phyloP scores from a whole-genome alignment of 2,888 invertebrate genomes.

The Trichacis sp. region DNA sequence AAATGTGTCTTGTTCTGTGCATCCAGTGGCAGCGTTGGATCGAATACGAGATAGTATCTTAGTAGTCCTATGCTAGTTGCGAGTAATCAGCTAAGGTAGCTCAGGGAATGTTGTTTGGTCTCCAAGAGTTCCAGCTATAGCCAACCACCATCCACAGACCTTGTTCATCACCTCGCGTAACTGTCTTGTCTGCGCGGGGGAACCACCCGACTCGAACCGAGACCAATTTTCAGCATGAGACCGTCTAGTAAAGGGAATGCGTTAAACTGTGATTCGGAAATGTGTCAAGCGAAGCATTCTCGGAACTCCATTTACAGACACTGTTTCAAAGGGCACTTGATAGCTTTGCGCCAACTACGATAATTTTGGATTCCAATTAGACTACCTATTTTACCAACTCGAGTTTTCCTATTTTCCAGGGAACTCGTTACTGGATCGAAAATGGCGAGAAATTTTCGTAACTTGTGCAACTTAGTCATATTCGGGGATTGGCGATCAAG shows the following conservation, averaged over 20 bases:
- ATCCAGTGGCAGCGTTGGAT: constrained; percentile 21
- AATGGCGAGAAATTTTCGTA: too few relatives aligned
- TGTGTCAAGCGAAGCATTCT: neutral
- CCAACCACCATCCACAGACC: constrained; percentile 4
- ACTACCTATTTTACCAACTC: too few relatives aligned
- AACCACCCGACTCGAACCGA: constrained; percentile 4
- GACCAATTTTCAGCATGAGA: constrained; percentile 8
- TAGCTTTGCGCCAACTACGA: too few relatives aligned
- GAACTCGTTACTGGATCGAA: too few relatives aligned
- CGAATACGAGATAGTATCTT: constrained; percentile 22
- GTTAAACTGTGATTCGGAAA: constrained; percentile 11
- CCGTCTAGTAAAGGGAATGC: constrained; percentile 14
- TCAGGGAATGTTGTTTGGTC: constrained; percentile 17
- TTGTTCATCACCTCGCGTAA: constrained; percentile 18
- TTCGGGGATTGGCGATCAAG: too few relatives aligned
- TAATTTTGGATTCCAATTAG: too few relatives aligned
- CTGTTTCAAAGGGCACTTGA: too few relatives aligned
- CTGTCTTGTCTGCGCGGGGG: constrained; percentile 15
- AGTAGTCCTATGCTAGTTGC: constrained; percentile 8
- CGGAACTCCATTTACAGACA: neutral
- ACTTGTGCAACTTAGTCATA: too few relatives aligned
- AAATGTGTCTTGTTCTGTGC: constrained; percentile 31
- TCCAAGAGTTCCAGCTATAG: constrained; percentile 9
- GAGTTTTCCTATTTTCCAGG: too few relatives aligned
- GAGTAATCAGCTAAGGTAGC: constrained; percentile 30